Base-by-base conservation (phyloP, 2,888 invertebrate genomes). In the Aphrophora alni region DNA sequence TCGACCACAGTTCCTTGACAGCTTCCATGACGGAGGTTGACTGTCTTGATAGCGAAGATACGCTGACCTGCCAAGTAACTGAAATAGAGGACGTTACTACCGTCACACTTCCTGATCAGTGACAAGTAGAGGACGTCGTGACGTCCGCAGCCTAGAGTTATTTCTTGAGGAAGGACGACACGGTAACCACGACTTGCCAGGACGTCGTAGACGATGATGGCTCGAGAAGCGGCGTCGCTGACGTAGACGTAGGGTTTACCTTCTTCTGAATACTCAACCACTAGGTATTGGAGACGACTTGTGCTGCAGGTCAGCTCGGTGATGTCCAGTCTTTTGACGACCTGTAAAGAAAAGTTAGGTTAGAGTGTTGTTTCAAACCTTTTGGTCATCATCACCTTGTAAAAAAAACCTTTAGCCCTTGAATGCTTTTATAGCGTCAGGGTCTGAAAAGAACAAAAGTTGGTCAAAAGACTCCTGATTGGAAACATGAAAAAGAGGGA, bases 251-350 rank as follows among this genome's bases (percentile, higher is more conserved):
- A 86, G 12, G 83, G 80, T n/a, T 82, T 78, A 7, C 82, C 83
- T 12, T 83, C 82, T 21, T 59, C 33, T 2, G 78, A 71, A 86
- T 93, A 93, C 84, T 95, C 95, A 2, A 93, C 91, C 0, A 91
- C 91, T 69, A 95, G 87, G 85, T 93, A 93, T 86, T 95, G 95
- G 27, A 94, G 88, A 17, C 93, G 90, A 0, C 93, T 93, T 10
- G 89, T 90, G 10, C 89, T 87, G 59, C 90, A 90, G 0, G 91
- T 90, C 14, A 93, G 87, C 0, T 90, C 88, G 17, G 92, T 90
- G 71, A 95, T 87, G 77, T 92, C 91, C 51, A 95, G 89, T 0
- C 89, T 89, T 85, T 92, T 93, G 5, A 93, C 89, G 5, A 93
- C 87, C 83, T 82, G 78, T 14, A 5, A 21, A n/a, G 5, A 59